Evolutionary conservation across 1,140 invertebrate species (phyloP), one percentile per base, ranked within the genome.

Genomic region (Temnothorax longispinosus): DNA sequence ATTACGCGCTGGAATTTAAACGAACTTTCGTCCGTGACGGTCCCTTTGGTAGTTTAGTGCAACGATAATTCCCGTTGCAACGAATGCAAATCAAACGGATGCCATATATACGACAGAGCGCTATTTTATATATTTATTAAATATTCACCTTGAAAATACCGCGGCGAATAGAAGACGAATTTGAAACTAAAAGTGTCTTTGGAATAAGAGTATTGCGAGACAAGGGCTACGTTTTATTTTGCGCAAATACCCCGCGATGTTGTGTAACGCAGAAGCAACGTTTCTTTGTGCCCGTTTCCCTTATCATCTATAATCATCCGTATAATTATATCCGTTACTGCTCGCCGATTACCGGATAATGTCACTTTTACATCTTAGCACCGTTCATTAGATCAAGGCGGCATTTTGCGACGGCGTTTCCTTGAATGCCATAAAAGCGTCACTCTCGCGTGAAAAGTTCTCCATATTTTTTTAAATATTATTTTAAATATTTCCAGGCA

Each of bases 1-100:
- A 56, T 81, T 56, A 13, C 8, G 54, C n/a, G 69, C 21, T 76
- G 8, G 21, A 44, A 76, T 76, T 18, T 38, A 76, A 7, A 60
- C 41, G 13, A 50, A 47, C 65, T 69, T 50, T 50, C 65, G 41
- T 69, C 5, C 65, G 0, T 15, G 7, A 6, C 38, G 15, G 7
- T 4, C 27, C 27, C 27, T 27, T 27, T 27, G 27, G 27, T 27
- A 27, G 27, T 27, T 27, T 27, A 47, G 15, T 8, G 15, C 2
- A 7, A 21, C n/a, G 8, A 32, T 32, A 11, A 52, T 54, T 54
- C 21, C n/a, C 13, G 13, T 11, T 4, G 8, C 10, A 21, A n/a
- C 8, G 8, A 50, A 21, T 38, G 50, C 15, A 52, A 52, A 54
- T 38, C 15, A 35, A 35, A 18, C 4, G 15, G 1, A 15, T 6